A percentile compares a stretch with the other conserved stretches of the same genome.
Evolutionary conservation across 2,888 invertebrate species (phyloP).

Genomic region (Tipula vernalis): DNA sequence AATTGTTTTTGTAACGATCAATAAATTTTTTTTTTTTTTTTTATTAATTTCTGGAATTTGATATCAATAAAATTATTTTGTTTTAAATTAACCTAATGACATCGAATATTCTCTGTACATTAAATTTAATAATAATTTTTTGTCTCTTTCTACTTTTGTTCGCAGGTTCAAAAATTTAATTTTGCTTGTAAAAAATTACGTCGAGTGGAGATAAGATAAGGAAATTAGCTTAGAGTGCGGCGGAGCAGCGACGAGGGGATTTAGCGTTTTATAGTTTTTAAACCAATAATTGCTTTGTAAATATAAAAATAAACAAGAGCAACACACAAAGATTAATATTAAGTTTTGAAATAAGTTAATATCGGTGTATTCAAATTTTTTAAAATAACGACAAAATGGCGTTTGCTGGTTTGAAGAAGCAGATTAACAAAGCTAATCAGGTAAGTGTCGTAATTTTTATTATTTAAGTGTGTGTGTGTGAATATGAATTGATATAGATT

Average conservation of each 20-base stretch:
- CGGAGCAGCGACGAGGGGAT: background rate
- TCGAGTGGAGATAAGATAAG: background rate
- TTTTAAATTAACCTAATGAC: background rate
- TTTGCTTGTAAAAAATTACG: background rate
- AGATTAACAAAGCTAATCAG: conserved; percentile 99
- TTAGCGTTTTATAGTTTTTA: background rate
- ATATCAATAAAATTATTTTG: background rate
- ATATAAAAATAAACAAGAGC: background rate
- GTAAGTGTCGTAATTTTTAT: conserved; percentile 39
- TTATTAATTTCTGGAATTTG: background rate
- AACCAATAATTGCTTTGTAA: background rate
- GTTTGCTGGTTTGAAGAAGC: conserved; percentile 97
- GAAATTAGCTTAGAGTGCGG: background rate
- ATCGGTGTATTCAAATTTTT: background rate
- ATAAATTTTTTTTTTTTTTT: background rate
- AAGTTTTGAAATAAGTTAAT: background rate
- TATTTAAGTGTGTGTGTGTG: too few relatives aligned
- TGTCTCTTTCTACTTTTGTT: background rate
- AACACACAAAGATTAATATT: background rate
- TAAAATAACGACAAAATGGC: conserved; percentile 54
- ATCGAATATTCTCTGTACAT: background rate
- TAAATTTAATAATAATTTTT: background rate
- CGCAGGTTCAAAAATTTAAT: background rate
- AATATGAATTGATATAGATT: too few relatives aligned
- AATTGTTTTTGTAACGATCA: background rate